Percentiles rank a stretch among this genome's conserved stretches.
Conservation (phyloP, 2,888 invertebrate genomes). For the Drosophila ustulata region DNA sequence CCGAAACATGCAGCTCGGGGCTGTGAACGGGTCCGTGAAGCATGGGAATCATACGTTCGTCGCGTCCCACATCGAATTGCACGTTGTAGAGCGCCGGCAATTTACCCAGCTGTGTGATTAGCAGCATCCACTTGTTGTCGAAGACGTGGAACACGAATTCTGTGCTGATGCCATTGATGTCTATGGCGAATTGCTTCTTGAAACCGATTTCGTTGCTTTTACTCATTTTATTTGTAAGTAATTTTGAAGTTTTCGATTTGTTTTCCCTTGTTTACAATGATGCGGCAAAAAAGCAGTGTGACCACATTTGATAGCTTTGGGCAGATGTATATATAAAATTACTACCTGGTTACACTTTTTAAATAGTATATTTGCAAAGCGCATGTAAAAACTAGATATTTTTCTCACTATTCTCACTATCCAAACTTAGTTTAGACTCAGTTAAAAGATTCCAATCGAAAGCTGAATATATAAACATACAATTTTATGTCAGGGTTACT, state of each 20-base stretch:
- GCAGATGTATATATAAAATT: neutral
- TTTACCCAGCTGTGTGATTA: conserved; percentile 82
- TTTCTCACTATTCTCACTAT: too few species aligned
- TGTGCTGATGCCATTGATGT: conserved; percentile 74
- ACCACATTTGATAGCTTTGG: neutral
- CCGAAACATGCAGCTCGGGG: conserved; percentile 71
- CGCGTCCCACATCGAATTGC: conserved; percentile 74
- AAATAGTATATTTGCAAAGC: too few species aligned
- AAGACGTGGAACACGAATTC: conserved; percentile 83
- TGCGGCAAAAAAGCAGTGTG: conserved; percentile 19
- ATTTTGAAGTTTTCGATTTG: neutral
- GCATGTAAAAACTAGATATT: too few species aligned
- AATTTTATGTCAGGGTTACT: neutral
- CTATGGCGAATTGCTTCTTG: conserved; percentile 69
- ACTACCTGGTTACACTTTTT: neutral
- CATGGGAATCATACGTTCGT: conserved; percentile 50
- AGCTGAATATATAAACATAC: neutral
- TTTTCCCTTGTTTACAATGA: conserved; percentile 44
- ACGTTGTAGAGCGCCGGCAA: conserved; percentile 81
- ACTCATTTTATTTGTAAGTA: conserved; percentile 26
- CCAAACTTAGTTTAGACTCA: too few species aligned
- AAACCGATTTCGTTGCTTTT: conserved; percentile 64
- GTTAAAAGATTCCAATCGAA: too few species aligned
- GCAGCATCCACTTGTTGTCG: conserved; percentile 81
- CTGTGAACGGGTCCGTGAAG: conserved; percentile 65